Conservation (phyloP, 2,113 vertebrate genomes). For the Ctenomys sociabilis region DNA sequence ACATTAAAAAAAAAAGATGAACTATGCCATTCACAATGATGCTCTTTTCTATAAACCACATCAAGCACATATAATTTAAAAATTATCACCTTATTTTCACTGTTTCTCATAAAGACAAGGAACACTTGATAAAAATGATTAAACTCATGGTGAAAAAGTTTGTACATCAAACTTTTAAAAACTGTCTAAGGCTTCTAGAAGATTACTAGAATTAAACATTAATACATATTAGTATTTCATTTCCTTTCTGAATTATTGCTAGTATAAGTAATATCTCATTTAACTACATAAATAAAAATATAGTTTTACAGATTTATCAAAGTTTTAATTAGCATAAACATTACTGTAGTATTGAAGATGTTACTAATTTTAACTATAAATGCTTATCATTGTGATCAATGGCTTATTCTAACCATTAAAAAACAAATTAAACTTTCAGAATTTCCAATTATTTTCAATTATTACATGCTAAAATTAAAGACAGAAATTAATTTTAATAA, state of each 20-base stretch:
- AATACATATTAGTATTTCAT: background rate
- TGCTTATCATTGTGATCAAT: constrained; percentile 51
- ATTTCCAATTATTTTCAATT: constrained; percentile 47
- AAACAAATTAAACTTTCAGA: constrained; percentile 45
- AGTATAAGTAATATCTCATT: constrained; percentile 19
- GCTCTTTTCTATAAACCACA: background rate
- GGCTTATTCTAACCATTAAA: constrained; percentile 49
- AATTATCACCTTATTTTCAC: constrained; percentile 46
- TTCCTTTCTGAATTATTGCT: constrained; percentile 19
- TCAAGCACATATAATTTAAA: background rate
- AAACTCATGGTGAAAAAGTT: constrained; percentile 45
- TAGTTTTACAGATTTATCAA: background rate
- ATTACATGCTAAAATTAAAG: background rate
- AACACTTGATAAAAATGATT: constrained; percentile 45
- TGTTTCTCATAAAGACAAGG: constrained; percentile 50
- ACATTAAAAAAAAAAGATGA: background rate
- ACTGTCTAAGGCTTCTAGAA: background rate
- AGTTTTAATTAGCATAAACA: constrained; percentile 24
- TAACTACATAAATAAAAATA: constrained; percentile 35
- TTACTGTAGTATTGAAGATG: background rate
- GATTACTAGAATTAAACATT: background rate
- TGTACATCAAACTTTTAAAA: constrained; percentile 28
- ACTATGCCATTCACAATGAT: constrained; percentile 10
- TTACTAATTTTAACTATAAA: constrained; percentile 54
- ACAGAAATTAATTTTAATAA: constrained; percentile 36